Evolutionary conservation across 2,888 invertebrate genomes (phyloP), one percentile per base, ranked within the genome.

Genomic region (Apomyelois bistriatella): DNA sequence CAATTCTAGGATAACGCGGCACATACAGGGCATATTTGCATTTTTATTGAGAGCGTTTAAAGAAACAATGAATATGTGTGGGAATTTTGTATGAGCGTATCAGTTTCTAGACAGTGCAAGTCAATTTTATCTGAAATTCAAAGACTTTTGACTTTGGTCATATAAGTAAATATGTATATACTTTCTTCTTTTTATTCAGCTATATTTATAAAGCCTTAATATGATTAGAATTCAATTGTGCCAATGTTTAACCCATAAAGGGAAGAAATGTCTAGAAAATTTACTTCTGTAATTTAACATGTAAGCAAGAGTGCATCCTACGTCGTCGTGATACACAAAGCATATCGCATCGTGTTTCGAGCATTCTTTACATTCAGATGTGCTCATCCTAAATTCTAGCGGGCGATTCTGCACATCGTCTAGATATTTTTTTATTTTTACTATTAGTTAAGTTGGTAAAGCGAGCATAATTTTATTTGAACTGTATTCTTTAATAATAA

Each of bases 1-100:
- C 76, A 66, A 76, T 77, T 79, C 70, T 70, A 68, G 72, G 71
- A 68, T 64, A 64, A 68, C 57, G 61, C 66, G 66, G 65, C 71
- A 75, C 72, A 76, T 75, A 76, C 78, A 76, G 73, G 68, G 67
- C 68, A 65, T 59, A 86, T 86, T 87, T 85, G 79, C 85, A 87
- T 87, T 85, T 87, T 85, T 85, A 86, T 87, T 84, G 83, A 73
- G 74, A 78, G 68, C 79, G 81, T 82, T 86, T 84, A 82, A 81
- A 81, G 81, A 82, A 81, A 81, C 83, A 85, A 80, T 77, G 76
- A 74, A 72, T 73, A 66, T 67, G 65, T 67, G 65, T 63, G 62
- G 68, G 66, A 68, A 66, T 67, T 52, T 50, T 12, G 49, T 50
- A 32, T 30, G 49, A 30, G 40, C 13, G 49, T n/a, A 38, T 46